These are phyloP conservation scores for Bombyx huttoni DNA, from an alignment of 2,888 invertebrate species.

Conservation along the genomic window DNA sequence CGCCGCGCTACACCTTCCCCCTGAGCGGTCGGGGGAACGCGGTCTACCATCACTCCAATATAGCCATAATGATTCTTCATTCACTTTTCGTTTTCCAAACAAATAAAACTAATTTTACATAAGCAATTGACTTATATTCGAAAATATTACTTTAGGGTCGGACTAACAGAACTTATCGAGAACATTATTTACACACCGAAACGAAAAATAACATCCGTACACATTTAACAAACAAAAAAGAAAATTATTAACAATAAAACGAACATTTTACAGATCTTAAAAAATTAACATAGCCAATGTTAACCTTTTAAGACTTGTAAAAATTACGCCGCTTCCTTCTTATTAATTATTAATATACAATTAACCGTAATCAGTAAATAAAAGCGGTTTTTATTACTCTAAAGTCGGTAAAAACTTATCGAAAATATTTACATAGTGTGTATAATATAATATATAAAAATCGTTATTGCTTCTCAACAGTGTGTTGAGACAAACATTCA, in stretches of 20 bases:
- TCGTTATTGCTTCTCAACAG: background rate
- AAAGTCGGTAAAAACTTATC: background rate
- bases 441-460: background rate
- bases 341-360: background rate
- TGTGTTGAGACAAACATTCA: background rate
- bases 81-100: background rate
- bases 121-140: slow-evolving; percentile 5
- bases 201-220: slow-evolving; percentile 8
- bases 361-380: background rate
- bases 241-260: background rate
- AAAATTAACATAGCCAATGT: background rate
- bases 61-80: background rate
- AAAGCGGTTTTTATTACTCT: too few species aligned
- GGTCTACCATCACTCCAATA: background rate
- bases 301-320: background rate
- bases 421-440: background rate
- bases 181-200: background rate
- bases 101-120: slow-evolving; percentile 2
- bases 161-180: background rate
- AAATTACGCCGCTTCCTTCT: background rate
- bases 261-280: slow-evolving; percentile 1
- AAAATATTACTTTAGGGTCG: slow-evolving; percentile 2
- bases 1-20: too few species aligned
- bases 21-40: too few species aligned
- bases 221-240: slow-evolving; percentile 4